Percentiles rank a stretch among this genome's conserved stretches.
Evolutionary conservation across 2,113 vertebrate species (phyloP).

Genomic region (Cygnus buccinator): DNA sequence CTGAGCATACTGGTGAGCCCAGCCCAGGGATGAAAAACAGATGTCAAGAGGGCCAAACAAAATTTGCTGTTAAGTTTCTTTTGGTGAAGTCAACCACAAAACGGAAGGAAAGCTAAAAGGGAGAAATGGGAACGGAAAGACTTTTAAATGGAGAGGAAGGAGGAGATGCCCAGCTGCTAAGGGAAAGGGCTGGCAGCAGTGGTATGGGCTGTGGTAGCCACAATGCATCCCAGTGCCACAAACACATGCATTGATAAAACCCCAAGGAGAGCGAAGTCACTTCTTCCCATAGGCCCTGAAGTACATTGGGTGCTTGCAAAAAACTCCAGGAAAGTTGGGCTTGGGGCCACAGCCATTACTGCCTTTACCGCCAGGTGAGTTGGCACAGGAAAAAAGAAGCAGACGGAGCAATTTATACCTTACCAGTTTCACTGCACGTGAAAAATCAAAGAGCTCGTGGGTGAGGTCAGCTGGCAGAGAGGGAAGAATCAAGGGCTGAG

Average conservation of each 20-base stretch:
- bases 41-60: background rate
- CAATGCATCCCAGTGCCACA: background rate
- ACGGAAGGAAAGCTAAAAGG: background rate
- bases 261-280: background rate
- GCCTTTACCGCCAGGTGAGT: background rate
- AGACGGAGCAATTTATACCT: background rate
- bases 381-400: background rate
- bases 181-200: background rate
- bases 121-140: background rate
- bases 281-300: background rate
- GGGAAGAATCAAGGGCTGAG: background rate
- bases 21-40: background rate
- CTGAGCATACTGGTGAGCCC: background rate
- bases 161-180: background rate
- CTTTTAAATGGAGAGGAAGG: background rate
- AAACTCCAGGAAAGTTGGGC: background rate
- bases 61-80: background rate
- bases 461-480: background rate
- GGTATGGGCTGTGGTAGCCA: background rate
- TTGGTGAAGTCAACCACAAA: background rate
- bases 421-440: background rate
- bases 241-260: rapidly evolving
- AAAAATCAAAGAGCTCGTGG: background rate
- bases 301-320: background rate
- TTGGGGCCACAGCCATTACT: background rate